These are phyloP conservation scores for Zoanthus solanderi DNA, from an alignment of 92 coral and sea anemone genomes.

Conservation along the genomic window DNA sequence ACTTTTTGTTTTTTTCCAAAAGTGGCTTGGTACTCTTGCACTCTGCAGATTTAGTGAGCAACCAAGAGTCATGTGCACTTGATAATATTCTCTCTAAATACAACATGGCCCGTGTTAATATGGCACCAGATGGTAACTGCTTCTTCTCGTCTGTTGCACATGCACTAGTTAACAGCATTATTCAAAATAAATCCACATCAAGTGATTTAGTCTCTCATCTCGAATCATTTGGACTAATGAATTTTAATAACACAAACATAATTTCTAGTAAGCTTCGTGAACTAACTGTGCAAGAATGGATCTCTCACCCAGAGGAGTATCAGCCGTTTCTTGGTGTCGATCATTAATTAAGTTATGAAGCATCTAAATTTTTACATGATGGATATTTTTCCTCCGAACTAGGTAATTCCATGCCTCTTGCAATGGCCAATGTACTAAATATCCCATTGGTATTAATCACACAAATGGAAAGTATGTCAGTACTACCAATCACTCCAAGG, in stretches of 20 bases:
- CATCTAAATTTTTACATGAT: conserved; percentile 57
- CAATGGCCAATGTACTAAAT: conserved; percentile 71
- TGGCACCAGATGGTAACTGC: conserved; percentile 65
- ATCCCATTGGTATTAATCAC: conserved; percentile 65
- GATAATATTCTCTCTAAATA: conserved; percentile 48
- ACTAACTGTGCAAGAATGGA: conserved; percentile 55
- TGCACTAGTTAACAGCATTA: conserved; percentile 43
- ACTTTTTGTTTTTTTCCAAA: conserved; percentile 31
- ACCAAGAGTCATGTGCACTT: conserved; percentile 34
- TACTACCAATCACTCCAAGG: conserved; percentile 66
- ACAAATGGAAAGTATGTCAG: conserved; percentile 66
- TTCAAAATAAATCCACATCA: conserved; percentile 42
- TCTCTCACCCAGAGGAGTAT: conserved; percentile 58
- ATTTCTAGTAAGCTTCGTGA: conserved; percentile 45
- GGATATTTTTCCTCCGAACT: conserved; percentile 73
- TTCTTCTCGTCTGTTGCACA: conserved; percentile 63
- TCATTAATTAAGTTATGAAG: conserved; percentile 47
- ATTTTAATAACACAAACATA: conserved; percentile 7
- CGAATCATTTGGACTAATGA: conserved; percentile 34
- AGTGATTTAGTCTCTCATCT: conserved; percentile 13
- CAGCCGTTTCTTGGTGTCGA: conserved; percentile 52
- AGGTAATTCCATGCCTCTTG: conserved; percentile 74
- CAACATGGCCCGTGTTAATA: conserved; percentile 53
- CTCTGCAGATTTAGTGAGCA: conserved; percentile 27
- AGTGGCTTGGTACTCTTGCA: conserved; percentile 50